Conservation (phyloP, 2,113 vertebrate genomes). For the Grallaria varia region DNA sequence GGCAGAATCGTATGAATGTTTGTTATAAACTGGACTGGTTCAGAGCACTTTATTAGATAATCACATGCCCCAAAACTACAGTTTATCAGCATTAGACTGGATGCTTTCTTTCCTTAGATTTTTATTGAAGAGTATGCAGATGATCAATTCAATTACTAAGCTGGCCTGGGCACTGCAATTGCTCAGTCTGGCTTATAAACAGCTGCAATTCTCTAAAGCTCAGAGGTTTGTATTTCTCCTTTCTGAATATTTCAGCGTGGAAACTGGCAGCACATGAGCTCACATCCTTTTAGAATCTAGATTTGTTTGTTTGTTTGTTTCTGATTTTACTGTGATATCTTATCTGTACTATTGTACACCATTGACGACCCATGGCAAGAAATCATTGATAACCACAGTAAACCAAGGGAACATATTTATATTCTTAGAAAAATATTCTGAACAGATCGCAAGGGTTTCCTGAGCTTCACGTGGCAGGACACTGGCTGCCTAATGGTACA, state of each 20-base stretch:
- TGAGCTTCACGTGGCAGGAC: background rate
- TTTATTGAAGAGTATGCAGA: constrained; percentile 5
- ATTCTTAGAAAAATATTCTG: background rate
- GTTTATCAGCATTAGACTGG: background rate
- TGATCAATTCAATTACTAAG: constrained; percentile 4
- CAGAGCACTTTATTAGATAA: background rate
- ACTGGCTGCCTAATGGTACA: background rate
- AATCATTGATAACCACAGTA: background rate
- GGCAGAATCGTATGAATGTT: background rate
- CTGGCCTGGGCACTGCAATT: background rate
- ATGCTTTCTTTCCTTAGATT: constrained; percentile 10
- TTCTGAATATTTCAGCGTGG: background rate
- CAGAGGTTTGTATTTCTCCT: constrained; percentile 7
- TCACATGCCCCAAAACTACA: background rate
- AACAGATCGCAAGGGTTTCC: background rate
- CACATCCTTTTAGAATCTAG: background rate
- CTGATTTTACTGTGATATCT: background rate
- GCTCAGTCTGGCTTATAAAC: background rate
- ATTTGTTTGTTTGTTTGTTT: background rate
- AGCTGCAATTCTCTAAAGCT: background rate
- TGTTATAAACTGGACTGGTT: background rate
- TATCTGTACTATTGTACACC: background rate
- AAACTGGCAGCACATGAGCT: background rate
- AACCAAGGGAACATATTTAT: background rate
- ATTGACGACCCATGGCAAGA: background rate